These are phyloP conservation scores for Drosophila mimetica DNA, from an alignment of 2,888 invertebrate genomes.

Conservation along the genomic window DNA sequence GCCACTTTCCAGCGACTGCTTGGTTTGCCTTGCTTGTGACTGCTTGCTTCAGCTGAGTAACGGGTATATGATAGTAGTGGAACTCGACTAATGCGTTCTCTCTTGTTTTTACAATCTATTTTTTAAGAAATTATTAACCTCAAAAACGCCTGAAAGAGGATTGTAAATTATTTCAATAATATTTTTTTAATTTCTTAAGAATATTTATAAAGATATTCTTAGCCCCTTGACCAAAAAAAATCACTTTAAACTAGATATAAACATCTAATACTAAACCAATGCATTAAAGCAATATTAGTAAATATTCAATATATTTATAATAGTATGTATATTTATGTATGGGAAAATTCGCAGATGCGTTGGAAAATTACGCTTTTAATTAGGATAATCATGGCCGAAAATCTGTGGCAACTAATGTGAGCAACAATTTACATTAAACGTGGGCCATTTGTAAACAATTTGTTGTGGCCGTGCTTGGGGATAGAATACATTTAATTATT, in stretches of 20 bases:
- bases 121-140: no score
- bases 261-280: background rate
- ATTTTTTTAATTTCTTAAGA: background rate
- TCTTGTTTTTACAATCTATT: no score
- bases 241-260: background rate
- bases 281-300: no score
- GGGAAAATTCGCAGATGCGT: slow-evolving; percentile 33
- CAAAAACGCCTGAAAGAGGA: no score
- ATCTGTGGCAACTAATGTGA: slow-evolving; percentile 33
- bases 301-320: no score
- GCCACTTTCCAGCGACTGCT: no score
- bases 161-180: background rate
- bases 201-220: background rate
- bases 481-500: slow-evolving; percentile 38
- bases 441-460: slow-evolving; percentile 73
- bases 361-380: slow-evolving; percentile 35
- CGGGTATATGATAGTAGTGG: no score
- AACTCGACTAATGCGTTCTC: no score
- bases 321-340: background rate
- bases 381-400: slow-evolving; percentile 32
- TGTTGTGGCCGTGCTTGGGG: slow-evolving; percentile 40
- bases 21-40: no score
- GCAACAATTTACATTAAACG: slow-evolving; percentile 39
- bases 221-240: background rate
- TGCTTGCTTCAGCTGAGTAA: no score